phyloP scores from a whole-genome alignment of 2,888 invertebrate genomes.

The Conomelus anceps region DNA sequence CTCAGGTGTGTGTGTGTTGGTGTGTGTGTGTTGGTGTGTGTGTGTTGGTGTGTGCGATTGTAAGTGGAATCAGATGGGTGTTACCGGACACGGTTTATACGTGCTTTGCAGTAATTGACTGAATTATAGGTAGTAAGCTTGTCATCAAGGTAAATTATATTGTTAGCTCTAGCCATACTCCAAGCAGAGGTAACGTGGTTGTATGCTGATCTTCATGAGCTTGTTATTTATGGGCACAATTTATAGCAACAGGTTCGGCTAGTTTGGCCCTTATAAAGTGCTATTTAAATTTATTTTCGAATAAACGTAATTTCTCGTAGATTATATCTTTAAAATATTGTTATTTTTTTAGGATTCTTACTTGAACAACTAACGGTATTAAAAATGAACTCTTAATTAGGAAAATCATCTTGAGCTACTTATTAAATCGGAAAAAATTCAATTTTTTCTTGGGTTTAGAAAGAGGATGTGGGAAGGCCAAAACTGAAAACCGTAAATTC shows the following conservation, averaged over 20 bases:
- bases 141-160: neutral
- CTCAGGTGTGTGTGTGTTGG: neutral
- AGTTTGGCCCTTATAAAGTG: neutral
- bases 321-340: neutral
- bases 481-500: no score
- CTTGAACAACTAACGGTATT: neutral
- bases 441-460: no score
- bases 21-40: neutral
- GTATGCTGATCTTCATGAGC: neutral
- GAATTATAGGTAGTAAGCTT: neutral
- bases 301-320: neutral
- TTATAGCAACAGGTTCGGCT: neutral
- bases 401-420: neutral
- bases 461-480: no score
- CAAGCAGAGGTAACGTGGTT: neutral
- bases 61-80: neutral
- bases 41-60: neutral
- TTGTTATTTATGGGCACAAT: neutral
- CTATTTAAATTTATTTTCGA: neutral
- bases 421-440: neutral
- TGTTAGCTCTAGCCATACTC: neutral
- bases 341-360: neutral
- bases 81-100: neutral
- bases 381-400: neutral
- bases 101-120: neutral